Base-by-base conservation (phyloP, 23 tunicate species). In the Trididemnum miniatum region DNA sequence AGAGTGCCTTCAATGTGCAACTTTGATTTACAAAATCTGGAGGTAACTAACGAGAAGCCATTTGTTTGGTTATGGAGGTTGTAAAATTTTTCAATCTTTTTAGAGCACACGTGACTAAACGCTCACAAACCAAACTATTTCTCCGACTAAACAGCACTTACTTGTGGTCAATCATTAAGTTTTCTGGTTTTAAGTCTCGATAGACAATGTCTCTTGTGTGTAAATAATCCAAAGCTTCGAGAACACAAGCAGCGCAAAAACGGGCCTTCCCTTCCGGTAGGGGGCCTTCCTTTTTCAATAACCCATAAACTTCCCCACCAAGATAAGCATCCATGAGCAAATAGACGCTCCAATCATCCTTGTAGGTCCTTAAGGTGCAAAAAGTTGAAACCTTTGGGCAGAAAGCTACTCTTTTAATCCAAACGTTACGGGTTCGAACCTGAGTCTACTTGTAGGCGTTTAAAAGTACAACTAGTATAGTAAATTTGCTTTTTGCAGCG, bases 181-280 rank as follows among this genome's bases (percentile, higher is more conserved):
- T 95, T 76, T 95, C 98, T 1, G 98, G 98, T 59, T 95, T 95
- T 74, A 95, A 54, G 35, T 95, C 98, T 51, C 98, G 80, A 67
- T 95, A 95, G 20, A 91, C 95, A 31, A 88, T 81, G 50, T 81
- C 87, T 77, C 86, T 39, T 35, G 62, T 67, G 79, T 95, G 99
- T 20, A 95, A 81, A 63, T 95, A 90, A 1, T 79, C 96, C 51
- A 95, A 71, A 15, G 99, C 99, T 64, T 95, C 99, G 57, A 95
- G 25, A 1, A 88, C 89, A 77, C 99, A 95, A 0, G 89, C 96
- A 39, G 88, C 57, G 31, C 84, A 84, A 78, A 95, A 95, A 23
- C 90, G 67, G 7, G 96, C 96, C 1, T 76, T 52, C 15, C 31
- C 66, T 24, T 95, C 99, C 18, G 82, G 59, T 2, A 95, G 78